These are phyloP conservation scores for Zonotrichia leucophrys DNA, from an alignment of 2,113 vertebrate species.

Conservation along the genomic window DNA sequence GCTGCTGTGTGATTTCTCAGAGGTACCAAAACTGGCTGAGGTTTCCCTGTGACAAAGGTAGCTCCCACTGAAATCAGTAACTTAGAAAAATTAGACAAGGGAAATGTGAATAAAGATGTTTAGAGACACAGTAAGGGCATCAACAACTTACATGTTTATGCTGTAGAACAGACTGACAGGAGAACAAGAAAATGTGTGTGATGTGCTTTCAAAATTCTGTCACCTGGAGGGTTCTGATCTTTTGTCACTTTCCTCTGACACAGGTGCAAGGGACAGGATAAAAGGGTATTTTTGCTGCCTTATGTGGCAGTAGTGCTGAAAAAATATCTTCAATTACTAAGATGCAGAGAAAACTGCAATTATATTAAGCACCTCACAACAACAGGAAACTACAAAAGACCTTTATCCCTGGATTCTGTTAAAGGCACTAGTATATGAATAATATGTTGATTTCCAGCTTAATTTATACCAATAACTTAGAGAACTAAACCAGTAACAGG, in stretches of 20 bases:
- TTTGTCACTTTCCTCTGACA: neutral
- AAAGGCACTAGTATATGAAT: conserved; percentile 2
- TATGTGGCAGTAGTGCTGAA: neutral
- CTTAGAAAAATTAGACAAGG: neutral
- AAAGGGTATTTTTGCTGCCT: neutral
- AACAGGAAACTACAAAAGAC: neutral
- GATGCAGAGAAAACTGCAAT: neutral
- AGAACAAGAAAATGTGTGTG: neutral
- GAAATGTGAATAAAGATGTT: neutral
- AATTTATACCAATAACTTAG: neutral
- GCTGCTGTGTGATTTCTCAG: neutral
- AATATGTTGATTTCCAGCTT: neutral
- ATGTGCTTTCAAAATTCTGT: neutral
- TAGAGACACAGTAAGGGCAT: neutral
- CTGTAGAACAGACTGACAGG: neutral
- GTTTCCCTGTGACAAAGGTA: neutral
- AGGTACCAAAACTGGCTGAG: neutral
- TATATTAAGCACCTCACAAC: neutral
- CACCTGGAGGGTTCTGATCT: neutral
- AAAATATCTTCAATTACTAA: neutral
- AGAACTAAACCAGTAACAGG: neutral
- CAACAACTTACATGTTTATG: neutral
- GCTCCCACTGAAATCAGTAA: neutral
- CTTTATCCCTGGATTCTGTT: neutral
- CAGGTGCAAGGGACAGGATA: neutral